These are phyloP conservation scores for Syngnathus scovelli DNA, from an alignment of 2,113 vertebrate species.

Conservation along the genomic window DNA sequence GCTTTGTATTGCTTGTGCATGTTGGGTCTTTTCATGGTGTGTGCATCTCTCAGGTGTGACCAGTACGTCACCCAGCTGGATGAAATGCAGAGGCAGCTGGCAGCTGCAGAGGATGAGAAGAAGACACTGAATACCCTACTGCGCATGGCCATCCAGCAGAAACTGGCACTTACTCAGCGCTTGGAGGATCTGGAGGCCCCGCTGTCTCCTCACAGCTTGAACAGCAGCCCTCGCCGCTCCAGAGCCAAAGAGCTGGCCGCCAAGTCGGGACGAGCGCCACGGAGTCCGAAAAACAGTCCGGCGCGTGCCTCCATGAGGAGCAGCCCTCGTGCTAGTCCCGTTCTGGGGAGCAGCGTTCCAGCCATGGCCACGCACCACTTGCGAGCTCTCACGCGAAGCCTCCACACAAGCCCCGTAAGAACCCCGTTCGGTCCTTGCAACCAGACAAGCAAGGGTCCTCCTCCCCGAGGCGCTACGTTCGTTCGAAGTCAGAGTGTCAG, in stretches of 20 bases:
- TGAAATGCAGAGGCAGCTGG: conserved; percentile 78
- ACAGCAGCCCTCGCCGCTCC: conserved; percentile 69
- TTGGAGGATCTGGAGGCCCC: conserved; percentile 78
- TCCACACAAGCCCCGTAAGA: conserved; percentile 74
- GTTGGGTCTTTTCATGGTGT: conserved; percentile 26
- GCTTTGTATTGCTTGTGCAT: conserved; percentile 35
- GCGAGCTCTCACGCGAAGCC: conserved; percentile 60
- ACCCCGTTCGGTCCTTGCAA: conserved; percentile 39
- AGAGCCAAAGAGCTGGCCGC: conserved; percentile 67
- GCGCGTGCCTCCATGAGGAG: conserved; percentile 48
- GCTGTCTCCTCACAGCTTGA: conserved; percentile 60
- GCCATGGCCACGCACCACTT: conserved; percentile 57
- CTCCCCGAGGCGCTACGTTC: conserved; percentile 58
- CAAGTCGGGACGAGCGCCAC: conserved; percentile 64
- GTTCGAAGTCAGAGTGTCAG: conserved; percentile 58
- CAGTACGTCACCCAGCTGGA: conserved; percentile 79
- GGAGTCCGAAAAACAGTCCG: conserved; percentile 70
- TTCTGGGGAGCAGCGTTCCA: conserved; percentile 51
- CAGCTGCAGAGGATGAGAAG: conserved; percentile 77
- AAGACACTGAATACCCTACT: conserved; percentile 76
- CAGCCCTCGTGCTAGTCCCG: conserved; percentile 63
- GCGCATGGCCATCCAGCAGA: conserved; percentile 80
- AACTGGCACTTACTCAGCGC: conserved; percentile 74
- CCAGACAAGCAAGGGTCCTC: conserved; percentile 32
- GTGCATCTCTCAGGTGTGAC: conserved; percentile 69